These are phyloP conservation scores for Gephyroberyx darwinii DNA, from an alignment of 2,797 vertebrate species.

Conservation along the genomic window DNA sequence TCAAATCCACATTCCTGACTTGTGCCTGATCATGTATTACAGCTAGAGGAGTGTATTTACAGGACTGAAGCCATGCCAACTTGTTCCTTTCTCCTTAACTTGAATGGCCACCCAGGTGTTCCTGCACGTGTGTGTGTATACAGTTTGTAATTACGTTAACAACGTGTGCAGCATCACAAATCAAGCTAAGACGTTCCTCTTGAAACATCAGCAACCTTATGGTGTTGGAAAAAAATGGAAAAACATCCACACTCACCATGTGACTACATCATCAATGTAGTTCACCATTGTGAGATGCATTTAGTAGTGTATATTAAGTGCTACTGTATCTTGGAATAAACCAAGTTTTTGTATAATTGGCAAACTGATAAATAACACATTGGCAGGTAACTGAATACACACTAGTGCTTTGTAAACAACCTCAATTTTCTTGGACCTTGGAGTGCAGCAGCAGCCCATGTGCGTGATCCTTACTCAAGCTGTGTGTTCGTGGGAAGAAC, in stretches of 20 bases:
- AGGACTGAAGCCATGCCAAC: conserved; percentile 44
- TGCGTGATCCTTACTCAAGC: conserved; percentile 15
- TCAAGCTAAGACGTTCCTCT: conserved; percentile 46
- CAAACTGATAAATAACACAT: neutral
- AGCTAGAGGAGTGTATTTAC: conserved; percentile 56
- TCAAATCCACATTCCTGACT: conserved; percentile 39
- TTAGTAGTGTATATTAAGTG: neutral
- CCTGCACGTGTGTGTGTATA: conserved; percentile 53
- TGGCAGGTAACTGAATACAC: neutral
- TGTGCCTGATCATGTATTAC: conserved; percentile 58
- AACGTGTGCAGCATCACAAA: conserved; percentile 40
- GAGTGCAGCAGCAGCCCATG: conserved; percentile 15
- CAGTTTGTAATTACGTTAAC: conserved; percentile 29
- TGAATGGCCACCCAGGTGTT: conserved; percentile 63
- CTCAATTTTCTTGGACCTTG: neutral
- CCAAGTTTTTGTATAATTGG: neutral
- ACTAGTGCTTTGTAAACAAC: neutral
- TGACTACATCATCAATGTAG: neutral
- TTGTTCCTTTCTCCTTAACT: conserved; percentile 38
- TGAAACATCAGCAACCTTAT: conserved; percentile 52
- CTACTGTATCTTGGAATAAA: neutral
- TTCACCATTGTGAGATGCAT: neutral
- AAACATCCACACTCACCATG: neutral
- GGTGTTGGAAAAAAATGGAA: conserved; percentile 57
- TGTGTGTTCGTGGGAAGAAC: conserved; percentile 31